A percentile compares a stretch with the other conserved stretches of the same genome.
phyloP scores from a whole-genome alignment of 2,797 vertebrate species.

The Dipus sagitta region DNA sequence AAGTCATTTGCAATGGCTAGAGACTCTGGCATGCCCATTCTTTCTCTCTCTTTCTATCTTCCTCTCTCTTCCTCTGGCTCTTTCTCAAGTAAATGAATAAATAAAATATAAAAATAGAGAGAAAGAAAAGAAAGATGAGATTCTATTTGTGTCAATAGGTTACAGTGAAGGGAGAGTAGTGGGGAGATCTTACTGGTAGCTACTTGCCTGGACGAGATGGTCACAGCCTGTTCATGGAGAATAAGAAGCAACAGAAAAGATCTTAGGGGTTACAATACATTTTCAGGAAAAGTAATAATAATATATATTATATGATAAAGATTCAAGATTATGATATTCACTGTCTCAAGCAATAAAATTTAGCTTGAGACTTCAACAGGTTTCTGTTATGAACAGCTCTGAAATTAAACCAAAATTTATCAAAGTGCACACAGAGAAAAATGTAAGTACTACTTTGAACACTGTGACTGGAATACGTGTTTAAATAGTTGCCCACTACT shows the following conservation, averaged over 20 bases:
- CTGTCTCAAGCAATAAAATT: not conserved
- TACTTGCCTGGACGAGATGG: no score
- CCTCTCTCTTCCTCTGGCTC: no score
- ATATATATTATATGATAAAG: not conserved
- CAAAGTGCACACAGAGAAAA: not conserved
- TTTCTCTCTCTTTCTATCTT: no score
- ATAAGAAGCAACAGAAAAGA: not conserved
- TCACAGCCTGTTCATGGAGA: not conserved
- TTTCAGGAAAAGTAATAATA: not conserved
- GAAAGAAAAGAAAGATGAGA: not conserved
- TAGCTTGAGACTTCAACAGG: not conserved
- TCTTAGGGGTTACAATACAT: not conserved
- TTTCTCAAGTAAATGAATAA: no score
- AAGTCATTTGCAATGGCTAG: no score
- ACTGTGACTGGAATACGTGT: not conserved
- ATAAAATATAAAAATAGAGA: no score
- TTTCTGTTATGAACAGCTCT: not conserved
- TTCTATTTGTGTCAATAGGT: not conserved
- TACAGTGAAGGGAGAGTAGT: no score
- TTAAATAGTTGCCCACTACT: conserved; percentile 10
- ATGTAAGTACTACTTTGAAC: not conserved
- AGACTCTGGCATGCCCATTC: no score
- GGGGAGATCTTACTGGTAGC: not conserved
- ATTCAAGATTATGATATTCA: not conserved
- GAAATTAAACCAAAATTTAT: conserved; percentile 36